Evolutionary conservation across 2,113 vertebrate species (phyloP).

Genomic region (Pluvianellus socialis): DNA sequence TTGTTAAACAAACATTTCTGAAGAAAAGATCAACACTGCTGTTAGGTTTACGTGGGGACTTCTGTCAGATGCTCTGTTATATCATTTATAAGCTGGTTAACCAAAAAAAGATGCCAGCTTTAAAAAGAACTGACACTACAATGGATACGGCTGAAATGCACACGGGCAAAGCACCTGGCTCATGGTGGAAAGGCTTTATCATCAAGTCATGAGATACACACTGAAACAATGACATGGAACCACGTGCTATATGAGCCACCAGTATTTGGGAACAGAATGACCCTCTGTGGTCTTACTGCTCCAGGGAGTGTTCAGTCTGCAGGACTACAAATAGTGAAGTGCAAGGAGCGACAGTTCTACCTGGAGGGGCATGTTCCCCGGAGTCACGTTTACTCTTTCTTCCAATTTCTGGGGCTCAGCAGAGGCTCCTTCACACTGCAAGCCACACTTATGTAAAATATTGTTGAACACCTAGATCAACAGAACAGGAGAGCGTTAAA

Average conservation of each 20-base stretch:
- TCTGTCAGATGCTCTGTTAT: not conserved
- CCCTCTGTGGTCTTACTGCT: not conserved
- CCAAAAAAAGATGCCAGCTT: not conserved
- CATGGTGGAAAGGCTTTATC: not conserved
- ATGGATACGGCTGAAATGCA: not conserved
- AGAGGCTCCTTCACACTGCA: conserved; percentile 80
- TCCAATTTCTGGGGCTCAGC: conserved; percentile 86
- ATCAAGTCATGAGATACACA: not conserved
- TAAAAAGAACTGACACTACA: accelerated
- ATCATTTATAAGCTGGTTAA: not conserved
- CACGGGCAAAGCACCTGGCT: not conserved
- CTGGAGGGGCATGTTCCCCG: conserved; percentile 86
- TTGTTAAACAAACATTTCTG: not conserved
- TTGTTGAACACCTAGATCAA: conserved; percentile 85
- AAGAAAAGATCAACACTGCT: not conserved
- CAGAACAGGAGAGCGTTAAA: not conserved
- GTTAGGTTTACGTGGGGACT: not conserved
- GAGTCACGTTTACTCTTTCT: conserved; percentile 72
- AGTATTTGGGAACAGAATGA: not conserved
- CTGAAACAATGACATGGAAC: not conserved
- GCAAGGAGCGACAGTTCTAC: conserved; percentile 57
- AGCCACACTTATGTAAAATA: conserved; percentile 85
- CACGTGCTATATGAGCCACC: not conserved
- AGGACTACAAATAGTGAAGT: not conserved
- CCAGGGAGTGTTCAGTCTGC: not conserved